Evolutionary conservation across 2,113 vertebrate genomes (phyloP).

Genomic region (Aegithalos caudatus): DNA sequence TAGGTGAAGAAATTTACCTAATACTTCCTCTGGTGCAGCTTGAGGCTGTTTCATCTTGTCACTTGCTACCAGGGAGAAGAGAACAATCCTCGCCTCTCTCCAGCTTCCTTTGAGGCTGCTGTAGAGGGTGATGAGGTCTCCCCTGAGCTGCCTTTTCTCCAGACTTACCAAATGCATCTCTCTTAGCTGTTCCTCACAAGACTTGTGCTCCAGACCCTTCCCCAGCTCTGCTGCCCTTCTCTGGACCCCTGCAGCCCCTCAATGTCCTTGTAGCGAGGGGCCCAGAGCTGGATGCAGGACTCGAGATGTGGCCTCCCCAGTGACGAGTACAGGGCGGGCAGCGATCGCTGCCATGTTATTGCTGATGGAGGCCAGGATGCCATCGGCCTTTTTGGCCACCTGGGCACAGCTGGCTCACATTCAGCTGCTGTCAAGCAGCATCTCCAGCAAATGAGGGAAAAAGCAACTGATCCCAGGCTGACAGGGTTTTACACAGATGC

Average conservation of each 20-base stretch:
- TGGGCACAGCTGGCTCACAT: accelerated
- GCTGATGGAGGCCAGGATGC: neutral
- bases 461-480: neutral
- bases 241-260: neutral
- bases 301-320: accelerated
- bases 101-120: neutral
- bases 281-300: too few species aligned
- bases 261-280: accelerated
- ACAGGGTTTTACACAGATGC: neutral
- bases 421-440: accelerated
- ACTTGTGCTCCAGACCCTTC: neutral
- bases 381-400: accelerated
- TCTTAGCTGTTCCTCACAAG: accelerated
- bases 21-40: too few species aligned
- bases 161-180: accelerated
- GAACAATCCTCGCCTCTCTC: accelerated
- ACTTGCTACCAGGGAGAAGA: too few species aligned
- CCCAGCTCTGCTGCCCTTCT: neutral
- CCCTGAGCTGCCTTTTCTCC: neutral
- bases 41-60: accelerated
- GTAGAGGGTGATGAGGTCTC: accelerated
- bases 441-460: neutral
- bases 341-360: accelerated
- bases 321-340: accelerated
- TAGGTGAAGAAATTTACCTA: neutral